Base-by-base conservation (phyloP, 1,140 invertebrate species). In the Drosophila kohkoa region DNA sequence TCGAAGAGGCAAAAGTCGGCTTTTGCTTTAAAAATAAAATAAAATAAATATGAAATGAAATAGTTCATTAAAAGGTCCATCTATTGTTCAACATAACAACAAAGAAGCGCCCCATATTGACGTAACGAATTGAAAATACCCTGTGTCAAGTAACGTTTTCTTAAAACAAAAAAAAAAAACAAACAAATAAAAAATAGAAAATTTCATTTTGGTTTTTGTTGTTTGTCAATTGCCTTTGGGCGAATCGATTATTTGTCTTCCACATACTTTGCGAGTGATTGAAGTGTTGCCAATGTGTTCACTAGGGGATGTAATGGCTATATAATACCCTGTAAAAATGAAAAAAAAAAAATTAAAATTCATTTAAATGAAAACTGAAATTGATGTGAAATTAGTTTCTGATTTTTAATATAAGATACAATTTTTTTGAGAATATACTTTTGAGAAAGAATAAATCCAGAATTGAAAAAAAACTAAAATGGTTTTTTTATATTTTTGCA, bases 61-160 rank as follows among this genome's bases (percentile, higher is more conserved):
- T 68, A 28, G 28, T 66, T 77, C 38, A 77, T 77, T 62, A 66
- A 73, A 73, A 66, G 69, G 35, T 60, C 41, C 54, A 30, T 38
- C 25, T 51, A 16, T 54, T 48, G 32, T 52, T 16, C n/a, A 25
- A 35, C 15, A 45, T 57, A 57, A 66, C 35, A 52, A 15, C 5
- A 58, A 35, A 49, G n/a, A 28, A 25, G 45, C 25, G 11, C 28
- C 3, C 35, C 10, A 13, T 38, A 25, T 3, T 28, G 8, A 30
- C 28, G 51, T 41, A 32, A 69, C 72, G 65, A 69, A 32, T 45
- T 54, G 1, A n/a, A n/a, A 43, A 75, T 69, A 75, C 66, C 66
- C 72, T 75, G 49, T 70, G 49, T 2, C 43, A 71, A 30, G 11
- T 11, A 3, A 38, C 32, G 8, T 54, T 5, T 45, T 25, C 20